A percentile compares a stretch with the other conserved stretches of the same genome.
Evolutionary conservation across 92 coral and sea anemone species (phyloP).

Genomic region (Zoanthus sansibaricus): DNA sequence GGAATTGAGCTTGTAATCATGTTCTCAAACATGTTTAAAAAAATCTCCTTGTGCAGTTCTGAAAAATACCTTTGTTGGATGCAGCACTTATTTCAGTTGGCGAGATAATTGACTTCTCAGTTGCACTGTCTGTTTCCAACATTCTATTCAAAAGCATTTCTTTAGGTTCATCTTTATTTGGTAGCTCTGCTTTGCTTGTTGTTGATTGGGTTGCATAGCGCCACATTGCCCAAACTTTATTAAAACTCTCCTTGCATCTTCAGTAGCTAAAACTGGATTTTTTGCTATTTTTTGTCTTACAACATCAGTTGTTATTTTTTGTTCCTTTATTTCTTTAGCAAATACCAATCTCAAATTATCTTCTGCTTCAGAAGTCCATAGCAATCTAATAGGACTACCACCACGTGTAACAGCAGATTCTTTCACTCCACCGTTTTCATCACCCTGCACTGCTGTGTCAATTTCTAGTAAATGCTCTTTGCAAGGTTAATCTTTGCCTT

Average conservation of each 20-base stretch:
- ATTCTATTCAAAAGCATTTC: constrained; percentile 12
- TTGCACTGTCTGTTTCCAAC: constrained; percentile 8
- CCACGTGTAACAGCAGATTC: not conserved
- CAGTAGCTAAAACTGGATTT: constrained; percentile 27
- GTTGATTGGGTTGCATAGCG: not conserved
- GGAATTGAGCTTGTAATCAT: constrained; percentile 20
- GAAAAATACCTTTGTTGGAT: constrained; percentile 21
- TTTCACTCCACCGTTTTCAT: not conserved
- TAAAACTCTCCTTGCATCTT: constrained; percentile 39
- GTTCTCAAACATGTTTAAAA: constrained; percentile 22
- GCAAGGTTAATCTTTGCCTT: constrained; percentile 1
- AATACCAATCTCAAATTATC: constrained; percentile 12
- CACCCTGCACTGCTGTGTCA: constrained; percentile 1
- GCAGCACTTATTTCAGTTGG: not conserved
- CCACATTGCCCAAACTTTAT: constrained; percentile 38
- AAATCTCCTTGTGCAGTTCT: constrained; percentile 13
- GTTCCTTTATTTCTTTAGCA: constrained; percentile 25
- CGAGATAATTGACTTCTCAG: constrained; percentile 1
- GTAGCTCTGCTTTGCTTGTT: constrained; percentile 9
- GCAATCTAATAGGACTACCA: constrained; percentile 3
- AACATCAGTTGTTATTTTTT: constrained; percentile 2
- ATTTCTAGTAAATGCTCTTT: not conserved
- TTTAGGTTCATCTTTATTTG: constrained; percentile 35
- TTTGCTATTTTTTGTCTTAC: constrained; percentile 34
- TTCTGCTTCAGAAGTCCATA: constrained; percentile 34